Evolutionary conservation across 2,113 vertebrate species (phyloP), one percentile per base, ranked within the genome.

Genomic region (Larimichthys crocea): DNA sequence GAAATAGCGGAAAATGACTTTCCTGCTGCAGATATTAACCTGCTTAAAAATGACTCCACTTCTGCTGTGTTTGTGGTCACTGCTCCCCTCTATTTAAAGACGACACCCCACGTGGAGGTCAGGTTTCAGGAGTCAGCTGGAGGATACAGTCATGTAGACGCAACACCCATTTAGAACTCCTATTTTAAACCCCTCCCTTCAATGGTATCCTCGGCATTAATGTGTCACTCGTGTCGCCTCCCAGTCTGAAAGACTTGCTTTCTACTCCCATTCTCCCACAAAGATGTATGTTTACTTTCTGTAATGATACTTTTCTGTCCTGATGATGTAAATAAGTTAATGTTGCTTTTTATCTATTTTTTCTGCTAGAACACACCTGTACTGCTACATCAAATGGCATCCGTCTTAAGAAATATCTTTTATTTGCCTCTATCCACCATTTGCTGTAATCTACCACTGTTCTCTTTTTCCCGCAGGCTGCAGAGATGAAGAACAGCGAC

Each of bases 401-500:
- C 10, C 15, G 9, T 73, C 19, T 3, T 24, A 12, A 35, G 24
- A 49, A 22, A n/a, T 42, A 0, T 2, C 24, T 35, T 10, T 40
- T 3, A 42, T 16, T 15, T 53, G 15, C 19, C 46, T 65, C 6
- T 46, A 10, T 24, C 8, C 11, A 20, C 22, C 31, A 14, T 49
- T 60, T 52, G 10, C 53, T 60, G 14, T 20, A 20, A 10, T 59
- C 9, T 6, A 79, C 16, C 19, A 1, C 5, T 50, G 11, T 10
- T 53, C 1, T 75, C 31, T 10, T 64, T n/a, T 40, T 31, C 9
- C 68, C 46, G 19, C 94, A 99, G 98, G 94, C 91, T 1, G 96
- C 97, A 0, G 98, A 99, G 86, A 89, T 89, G 57, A 96, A 95
- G 91, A 99, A 97, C 92, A 95, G 95, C 80, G 97, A 96, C 16